A percentile compares a stretch with the other conserved stretches of the same genome.
phyloP scores from a whole-genome alignment of 2,797 vertebrate genomes.

The Parotocinclus haroldoi region DNA sequence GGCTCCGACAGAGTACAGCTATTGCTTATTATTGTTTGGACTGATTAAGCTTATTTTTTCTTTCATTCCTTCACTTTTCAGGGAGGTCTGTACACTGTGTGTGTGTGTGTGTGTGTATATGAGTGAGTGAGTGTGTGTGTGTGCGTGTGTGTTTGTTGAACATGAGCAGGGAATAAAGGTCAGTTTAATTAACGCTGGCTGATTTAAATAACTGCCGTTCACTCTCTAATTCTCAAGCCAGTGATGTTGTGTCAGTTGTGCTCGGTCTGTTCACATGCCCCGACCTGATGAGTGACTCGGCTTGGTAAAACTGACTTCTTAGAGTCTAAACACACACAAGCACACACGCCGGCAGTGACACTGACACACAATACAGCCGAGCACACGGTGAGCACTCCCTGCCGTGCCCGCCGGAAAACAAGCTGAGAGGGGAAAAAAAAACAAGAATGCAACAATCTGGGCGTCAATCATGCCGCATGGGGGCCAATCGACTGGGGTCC shows the following conservation, averaged over 20 bases:
- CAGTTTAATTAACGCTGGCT: constrained; percentile 29
- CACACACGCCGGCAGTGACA: constrained; percentile 28
- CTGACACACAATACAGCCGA: constrained; percentile 41
- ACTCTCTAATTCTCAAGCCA: background rate
- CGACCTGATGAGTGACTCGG: background rate
- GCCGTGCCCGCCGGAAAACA: constrained; percentile 50
- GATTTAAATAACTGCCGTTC: background rate
- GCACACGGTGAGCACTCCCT: constrained; percentile 47
- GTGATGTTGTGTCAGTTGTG: background rate
- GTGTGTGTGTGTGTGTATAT: background rate
- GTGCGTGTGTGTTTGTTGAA: background rate
- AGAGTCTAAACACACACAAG: constrained; percentile 42
- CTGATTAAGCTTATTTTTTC: constrained; percentile 15
- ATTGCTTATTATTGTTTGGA: constrained; percentile 18
- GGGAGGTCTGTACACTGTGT: background rate
- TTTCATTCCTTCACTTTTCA: constrained; percentile 4
- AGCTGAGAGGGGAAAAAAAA: constrained; percentile 36
- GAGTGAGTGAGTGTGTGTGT: background rate
- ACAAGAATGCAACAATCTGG: constrained; percentile 60
- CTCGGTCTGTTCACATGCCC: background rate
- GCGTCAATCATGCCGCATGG: constrained; percentile 66
- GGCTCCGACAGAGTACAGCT: constrained; percentile 17
- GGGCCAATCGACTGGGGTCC: constrained; percentile 57
- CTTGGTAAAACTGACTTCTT: constrained; percentile 26
- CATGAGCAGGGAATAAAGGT: constrained; percentile 1